Evolutionary conservation across 92 coral and sea anemone genomes (phyloP).

Genomic region (Zoanthus sansibaricus): DNA sequence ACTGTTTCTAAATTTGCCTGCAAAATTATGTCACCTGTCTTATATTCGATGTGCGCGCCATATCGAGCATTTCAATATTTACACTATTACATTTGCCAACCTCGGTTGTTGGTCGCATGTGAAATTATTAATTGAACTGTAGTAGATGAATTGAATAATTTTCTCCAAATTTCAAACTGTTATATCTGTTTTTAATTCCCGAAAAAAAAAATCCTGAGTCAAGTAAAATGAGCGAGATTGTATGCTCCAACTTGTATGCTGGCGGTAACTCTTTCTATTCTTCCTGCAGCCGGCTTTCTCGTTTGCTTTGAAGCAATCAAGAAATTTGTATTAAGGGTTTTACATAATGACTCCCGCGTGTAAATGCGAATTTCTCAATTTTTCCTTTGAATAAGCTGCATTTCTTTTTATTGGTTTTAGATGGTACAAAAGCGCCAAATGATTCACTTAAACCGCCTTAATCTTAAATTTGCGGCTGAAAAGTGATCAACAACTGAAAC

Average conservation of each 20-base stretch:
- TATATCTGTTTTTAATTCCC: not conserved
- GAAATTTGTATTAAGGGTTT: not conserved
- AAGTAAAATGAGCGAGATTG: not conserved
- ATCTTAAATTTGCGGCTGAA: conserved; percentile 6
- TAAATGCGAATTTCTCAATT: not conserved
- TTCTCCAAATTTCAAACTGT: not conserved
- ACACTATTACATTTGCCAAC: conserved; percentile 35
- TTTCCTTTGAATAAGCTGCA: not conserved
- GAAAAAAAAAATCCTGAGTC: no score
- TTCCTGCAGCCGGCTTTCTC: not conserved
- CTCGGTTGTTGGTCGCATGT: conserved; percentile 27
- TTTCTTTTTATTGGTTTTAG: not conserved
- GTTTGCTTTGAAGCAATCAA: conserved; percentile 1
- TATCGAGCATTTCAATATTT: not conserved
- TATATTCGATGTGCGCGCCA: not conserved
- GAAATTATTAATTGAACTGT: not conserved
- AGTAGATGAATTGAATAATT: not conserved
- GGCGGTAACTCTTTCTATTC: not conserved
- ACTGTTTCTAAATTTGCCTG: not conserved
- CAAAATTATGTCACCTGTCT: conserved; percentile 22
- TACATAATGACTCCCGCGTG: conserved; percentile 22
- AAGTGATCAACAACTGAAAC: conserved; percentile 38
- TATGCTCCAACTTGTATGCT: not conserved
- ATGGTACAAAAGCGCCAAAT: not conserved
- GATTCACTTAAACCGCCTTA: not conserved